These are phyloP conservation scores for Drosophila seguyi DNA, from an alignment of 1,140 invertebrate genomes.

Conservation along the genomic window DNA sequence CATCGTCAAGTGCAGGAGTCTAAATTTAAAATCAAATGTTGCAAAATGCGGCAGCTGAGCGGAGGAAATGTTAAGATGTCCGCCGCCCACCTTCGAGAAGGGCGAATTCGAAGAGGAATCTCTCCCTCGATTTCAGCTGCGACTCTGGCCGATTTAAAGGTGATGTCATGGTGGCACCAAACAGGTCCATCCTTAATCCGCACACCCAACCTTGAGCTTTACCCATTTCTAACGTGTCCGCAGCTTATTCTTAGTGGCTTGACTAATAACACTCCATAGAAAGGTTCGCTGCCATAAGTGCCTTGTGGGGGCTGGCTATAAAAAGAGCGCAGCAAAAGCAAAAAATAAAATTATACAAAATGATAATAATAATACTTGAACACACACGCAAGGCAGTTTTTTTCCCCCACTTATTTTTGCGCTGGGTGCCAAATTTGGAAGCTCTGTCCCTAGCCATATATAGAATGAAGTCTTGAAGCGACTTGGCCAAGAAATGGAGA, in stretches of 20 bases:
- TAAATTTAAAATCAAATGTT: slow-evolving; percentile 73
- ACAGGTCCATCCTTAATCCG: slow-evolving; percentile 41
- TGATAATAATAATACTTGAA: slow-evolving; percentile 62
- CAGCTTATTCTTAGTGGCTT: slow-evolving; percentile 36
- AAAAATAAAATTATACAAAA: slow-evolving; percentile 50
- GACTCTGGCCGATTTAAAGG: not conserved
- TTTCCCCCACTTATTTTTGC: slow-evolving; percentile 43
- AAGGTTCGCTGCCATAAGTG: slow-evolving; percentile 31
- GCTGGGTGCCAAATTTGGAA: slow-evolving; percentile 68
- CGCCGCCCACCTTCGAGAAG: slow-evolving; percentile 39
- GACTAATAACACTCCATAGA: slow-evolving; percentile 43
- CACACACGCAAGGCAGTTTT: slow-evolving; percentile 50
- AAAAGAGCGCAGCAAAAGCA: slow-evolving; percentile 27
- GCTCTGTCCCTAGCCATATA: slow-evolving; percentile 59
- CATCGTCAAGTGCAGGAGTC: slow-evolving; percentile 54
- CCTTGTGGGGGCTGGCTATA: slow-evolving; percentile 53
- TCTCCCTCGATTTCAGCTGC: slow-evolving; percentile 5
- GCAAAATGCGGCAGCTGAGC: slow-evolving; percentile 56
- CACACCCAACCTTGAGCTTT: slow-evolving; percentile 44
- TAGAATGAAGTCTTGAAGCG: slow-evolving; percentile 33
- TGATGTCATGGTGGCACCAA: slow-evolving; percentile 35
- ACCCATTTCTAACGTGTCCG: slow-evolving; percentile 27
- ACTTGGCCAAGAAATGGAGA: slow-evolving; percentile 58
- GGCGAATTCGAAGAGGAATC: slow-evolving; percentile 20
- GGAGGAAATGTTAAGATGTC: slow-evolving; percentile 7